phyloP scores from a whole-genome alignment of 1,140 invertebrate genomes.

The Drosophila virilis region DNA sequence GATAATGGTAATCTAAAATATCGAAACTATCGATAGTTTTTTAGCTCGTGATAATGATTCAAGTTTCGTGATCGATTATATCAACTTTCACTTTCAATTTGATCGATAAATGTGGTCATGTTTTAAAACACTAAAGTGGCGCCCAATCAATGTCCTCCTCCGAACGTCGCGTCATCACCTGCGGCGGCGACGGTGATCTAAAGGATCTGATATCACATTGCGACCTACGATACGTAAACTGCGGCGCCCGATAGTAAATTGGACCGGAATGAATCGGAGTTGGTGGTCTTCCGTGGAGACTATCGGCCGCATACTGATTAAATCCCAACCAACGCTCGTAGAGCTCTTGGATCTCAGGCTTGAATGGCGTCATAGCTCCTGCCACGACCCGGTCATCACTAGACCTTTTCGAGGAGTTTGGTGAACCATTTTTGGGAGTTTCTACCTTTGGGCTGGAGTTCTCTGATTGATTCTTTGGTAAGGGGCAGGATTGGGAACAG shows the following conservation, averaged over 20 bases:
- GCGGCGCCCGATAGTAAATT: background rate
- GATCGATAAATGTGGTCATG: background rate
- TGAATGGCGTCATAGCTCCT: conserved; percentile 1
- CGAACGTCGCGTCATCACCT: background rate
- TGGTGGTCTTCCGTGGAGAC: background rate
- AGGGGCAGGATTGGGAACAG: background rate
- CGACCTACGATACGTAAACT: conserved; percentile 4
- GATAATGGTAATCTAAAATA: background rate
- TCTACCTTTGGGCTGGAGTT: background rate
- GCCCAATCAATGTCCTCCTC: conserved; percentile 24
- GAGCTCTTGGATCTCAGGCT: conserved; percentile 5
- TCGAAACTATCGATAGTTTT: conserved; percentile 18
- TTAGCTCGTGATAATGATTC: background rate
- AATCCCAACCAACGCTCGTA: conserved; percentile 25
- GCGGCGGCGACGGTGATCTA: background rate
- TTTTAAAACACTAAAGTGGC: conserved; percentile 13
- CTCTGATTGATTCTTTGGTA: background rate
- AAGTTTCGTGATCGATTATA: background rate
- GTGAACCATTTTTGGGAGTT: background rate
- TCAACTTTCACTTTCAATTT: background rate
- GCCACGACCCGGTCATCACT: conserved; percentile 1
- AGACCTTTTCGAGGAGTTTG: background rate
- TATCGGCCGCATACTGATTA: conserved; percentile 3
- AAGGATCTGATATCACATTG: background rate
- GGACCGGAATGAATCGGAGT: background rate